Evolutionary conservation across 2,888 invertebrate genomes (phyloP), one percentile per base, ranked within the genome.

Genomic region (Graphium colonna): DNA sequence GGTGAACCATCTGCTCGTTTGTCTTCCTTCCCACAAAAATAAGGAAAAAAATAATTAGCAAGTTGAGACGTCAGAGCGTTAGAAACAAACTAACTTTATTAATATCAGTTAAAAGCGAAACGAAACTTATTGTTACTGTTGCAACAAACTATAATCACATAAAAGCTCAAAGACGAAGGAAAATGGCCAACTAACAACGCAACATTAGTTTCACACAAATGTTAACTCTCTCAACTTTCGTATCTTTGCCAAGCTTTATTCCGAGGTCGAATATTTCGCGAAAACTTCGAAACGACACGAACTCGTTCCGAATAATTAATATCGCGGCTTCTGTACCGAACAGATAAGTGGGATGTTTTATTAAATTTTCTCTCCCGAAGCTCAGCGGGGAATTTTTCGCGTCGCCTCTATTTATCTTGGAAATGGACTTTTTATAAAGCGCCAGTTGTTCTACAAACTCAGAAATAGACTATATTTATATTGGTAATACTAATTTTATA

Each of bases 291-390:
- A 41, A 46, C 17, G 17, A 13, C 50, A n/a, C 36, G 54, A 49
- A 50, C 46, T 46, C 46, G 54, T 45, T 49, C 10, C 36, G 50
- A 55, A 55, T 55, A 51, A 55, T 55, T 55, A 53, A 53, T 53
- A 53, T 40, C 33, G 28, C 49, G 16, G 13, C 50, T 42, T 15
- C 45, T 9, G 33, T 17, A 17, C 33, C 36, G 36, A 46, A 46
- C 54, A 55, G 54, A 55, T 55, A 55, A 50, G 36, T 50, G 46
- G 28, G 46, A 50, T 55, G 50, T 55, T 36, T 55, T 50, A 55
- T 55, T 50, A 55, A 55, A 55, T 50, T 54, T 54, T 46, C 41
- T 8, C 50, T 15, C 41, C 26, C 9, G 45, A 40, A 16, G 40
- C 13, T 26, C 13, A n/a, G 28, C 33, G 7, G 3, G 3, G 36